Evolutionary conservation across 2,113 vertebrate species (phyloP).

Genomic region (Oncorhynchus kisutch): DNA sequence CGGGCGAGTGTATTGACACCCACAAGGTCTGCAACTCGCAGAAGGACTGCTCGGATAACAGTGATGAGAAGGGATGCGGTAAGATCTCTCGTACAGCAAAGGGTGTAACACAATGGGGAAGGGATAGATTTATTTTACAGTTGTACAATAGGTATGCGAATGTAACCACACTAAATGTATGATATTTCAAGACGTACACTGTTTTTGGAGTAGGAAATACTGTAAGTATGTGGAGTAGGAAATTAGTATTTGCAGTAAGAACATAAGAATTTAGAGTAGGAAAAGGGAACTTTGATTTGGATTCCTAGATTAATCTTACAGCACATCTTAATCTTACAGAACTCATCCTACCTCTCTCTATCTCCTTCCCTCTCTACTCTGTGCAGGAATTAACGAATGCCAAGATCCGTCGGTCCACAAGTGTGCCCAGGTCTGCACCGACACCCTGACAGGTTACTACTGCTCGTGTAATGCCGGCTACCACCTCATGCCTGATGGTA

Average conservation of each 20-base stretch:
- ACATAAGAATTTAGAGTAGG: no score
- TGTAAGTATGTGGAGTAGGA: no score
- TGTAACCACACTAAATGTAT: no score
- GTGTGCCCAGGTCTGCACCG: conserved; percentile 71
- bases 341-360: not conserved
- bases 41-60: conserved; percentile 88
- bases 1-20: conserved; percentile 83
- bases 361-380: not conserved
- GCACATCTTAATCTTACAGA: not conserved
- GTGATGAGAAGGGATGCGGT: conserved; percentile 91
- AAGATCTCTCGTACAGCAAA: conserved; percentile 53
- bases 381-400: conserved; percentile 70
- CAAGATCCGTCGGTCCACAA: conserved; percentile 51
- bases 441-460: conserved; percentile 67
- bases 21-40: conserved; percentile 85
- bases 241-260: no score
- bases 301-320: not conserved
- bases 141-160: no score
- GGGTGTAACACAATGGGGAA: not conserved
- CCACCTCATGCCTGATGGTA: conserved; percentile 68
- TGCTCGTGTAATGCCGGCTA: conserved; percentile 69
- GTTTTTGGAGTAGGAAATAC: no score
- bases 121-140: not conserved
- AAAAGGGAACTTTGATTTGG: not conserved
- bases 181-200: no score